phyloP scores from a whole-genome alignment of 2,797 vertebrate genomes.

The Alosa sapidissima region DNA sequence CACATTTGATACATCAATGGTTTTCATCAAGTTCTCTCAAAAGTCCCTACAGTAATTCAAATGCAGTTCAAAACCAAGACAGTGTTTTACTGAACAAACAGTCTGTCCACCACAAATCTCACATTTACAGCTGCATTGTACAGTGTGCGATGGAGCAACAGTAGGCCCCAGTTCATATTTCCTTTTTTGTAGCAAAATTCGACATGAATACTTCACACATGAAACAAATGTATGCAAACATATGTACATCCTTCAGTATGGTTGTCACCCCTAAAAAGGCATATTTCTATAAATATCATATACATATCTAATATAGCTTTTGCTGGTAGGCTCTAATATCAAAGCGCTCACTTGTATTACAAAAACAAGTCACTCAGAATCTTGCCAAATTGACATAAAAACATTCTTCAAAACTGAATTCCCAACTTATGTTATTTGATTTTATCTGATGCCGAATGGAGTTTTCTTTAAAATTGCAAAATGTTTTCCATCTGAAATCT shows the following conservation, averaged over 20 bases:
- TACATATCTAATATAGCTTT: slow-evolving; percentile 7
- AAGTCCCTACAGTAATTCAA: background rate
- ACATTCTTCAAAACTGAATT: background rate
- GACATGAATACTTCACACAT: background rate
- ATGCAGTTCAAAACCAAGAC: background rate
- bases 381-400: background rate
- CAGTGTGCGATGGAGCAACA: background rate
- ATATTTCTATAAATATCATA: slow-evolving; percentile 5
- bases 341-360: slow-evolving; percentile 1
- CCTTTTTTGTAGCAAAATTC: background rate
- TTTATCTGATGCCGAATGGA: background rate
- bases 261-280: background rate
- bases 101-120: background rate
- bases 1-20: slow-evolving; percentile 5
- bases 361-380: background rate
- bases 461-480: background rate
- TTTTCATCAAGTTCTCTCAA: background rate
- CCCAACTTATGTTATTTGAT: background rate
- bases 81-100: background rate
- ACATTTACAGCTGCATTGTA: slow-evolving; percentile 5
- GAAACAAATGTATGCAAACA: background rate
- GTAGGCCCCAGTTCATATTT: background rate
- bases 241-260: background rate
- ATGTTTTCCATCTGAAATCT: background rate
- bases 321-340: background rate